These are phyloP conservation scores for Pomatostomus ruficeps DNA, from an alignment of 2,113 vertebrate species.

Conservation along the genomic window DNA sequence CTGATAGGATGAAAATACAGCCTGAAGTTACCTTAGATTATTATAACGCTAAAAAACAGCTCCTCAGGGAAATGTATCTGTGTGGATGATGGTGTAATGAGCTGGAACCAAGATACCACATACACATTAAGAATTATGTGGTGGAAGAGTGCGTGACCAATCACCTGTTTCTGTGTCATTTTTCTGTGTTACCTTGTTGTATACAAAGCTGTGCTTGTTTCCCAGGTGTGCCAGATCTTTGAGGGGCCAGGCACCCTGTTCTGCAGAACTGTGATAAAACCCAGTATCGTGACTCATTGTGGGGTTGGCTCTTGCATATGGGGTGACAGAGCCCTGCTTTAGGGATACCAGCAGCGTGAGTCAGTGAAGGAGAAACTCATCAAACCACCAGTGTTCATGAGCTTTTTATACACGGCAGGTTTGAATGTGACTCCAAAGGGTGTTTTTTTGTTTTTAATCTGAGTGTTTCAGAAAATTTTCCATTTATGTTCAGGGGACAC, in stretches of 20 bases:
- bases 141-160: not conserved
- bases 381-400: not conserved
- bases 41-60: not conserved
- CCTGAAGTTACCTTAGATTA: not conserved
- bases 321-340: not conserved
- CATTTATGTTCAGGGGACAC: not conserved
- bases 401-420: not conserved
- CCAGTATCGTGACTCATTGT: fast-evolving
- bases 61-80: not conserved
- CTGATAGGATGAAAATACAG: not conserved
- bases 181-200: not conserved
- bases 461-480: not conserved
- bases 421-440: not conserved
- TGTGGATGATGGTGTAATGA: not conserved
- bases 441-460: not conserved
- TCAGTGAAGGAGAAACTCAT: not conserved
- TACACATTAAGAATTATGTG: not conserved
- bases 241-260: not conserved
- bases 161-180: not conserved
- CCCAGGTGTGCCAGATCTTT: not conserved
- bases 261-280: not conserved
- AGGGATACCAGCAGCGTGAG: not conserved
- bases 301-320: not conserved
- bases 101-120: not conserved
- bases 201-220: not conserved